These are phyloP conservation scores for Bacillus rossius DNA, from an alignment of 1,140 invertebrate genomes.

Conservation along the genomic window DNA sequence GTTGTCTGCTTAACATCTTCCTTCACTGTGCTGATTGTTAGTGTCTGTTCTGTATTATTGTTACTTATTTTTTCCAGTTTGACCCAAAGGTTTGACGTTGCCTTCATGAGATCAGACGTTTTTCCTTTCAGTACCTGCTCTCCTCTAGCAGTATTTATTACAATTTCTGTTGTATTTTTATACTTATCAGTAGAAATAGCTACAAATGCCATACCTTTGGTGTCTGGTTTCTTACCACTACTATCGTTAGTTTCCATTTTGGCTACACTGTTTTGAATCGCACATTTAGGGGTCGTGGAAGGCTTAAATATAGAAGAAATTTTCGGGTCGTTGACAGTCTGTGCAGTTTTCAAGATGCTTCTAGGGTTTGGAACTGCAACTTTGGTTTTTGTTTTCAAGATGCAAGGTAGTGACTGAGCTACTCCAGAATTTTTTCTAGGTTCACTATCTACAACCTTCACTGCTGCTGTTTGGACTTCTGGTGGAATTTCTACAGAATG, in stretches of 20 bases:
- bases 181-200: conserved; percentile 41
- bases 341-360: conserved; percentile 22
- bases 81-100: conserved; percentile 36
- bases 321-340: conserved; percentile 7
- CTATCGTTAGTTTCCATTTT: conserved; percentile 12
- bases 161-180: conserved; percentile 43
- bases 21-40: conserved; percentile 3
- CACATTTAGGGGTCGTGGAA: background rate
- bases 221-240: conserved; percentile 9
- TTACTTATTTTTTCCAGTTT: conserved; percentile 22
- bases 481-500: background rate
- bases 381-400: background rate
- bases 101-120: conserved; percentile 40
- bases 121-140: conserved; percentile 42
- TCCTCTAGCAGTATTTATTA: conserved; percentile 40
- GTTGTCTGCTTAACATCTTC: too few relatives aligned
- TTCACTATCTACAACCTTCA: background rate
- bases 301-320: background rate
- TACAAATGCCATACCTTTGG: conserved; percentile 38
- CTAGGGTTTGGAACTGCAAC: conserved; percentile 26
- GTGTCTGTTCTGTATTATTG: background rate
- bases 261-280: background rate
- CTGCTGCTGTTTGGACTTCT: background rate
- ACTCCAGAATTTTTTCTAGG: background rate
- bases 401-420: background rate